Base-by-base conservation (phyloP, 1,140 invertebrate genomes). In the Macrotrachela quadricornifera region DNA sequence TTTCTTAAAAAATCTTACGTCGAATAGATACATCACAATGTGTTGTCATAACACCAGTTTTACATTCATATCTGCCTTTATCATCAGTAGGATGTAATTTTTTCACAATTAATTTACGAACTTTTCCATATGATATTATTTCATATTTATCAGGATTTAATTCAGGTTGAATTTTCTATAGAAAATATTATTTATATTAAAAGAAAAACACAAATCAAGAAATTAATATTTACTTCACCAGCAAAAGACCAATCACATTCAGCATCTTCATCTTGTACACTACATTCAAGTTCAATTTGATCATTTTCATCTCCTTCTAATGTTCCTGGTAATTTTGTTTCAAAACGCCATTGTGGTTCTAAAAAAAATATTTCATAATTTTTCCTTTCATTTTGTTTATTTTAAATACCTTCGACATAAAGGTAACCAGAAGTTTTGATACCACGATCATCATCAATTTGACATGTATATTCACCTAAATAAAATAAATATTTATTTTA, bases 181-280 rank as follows among this genome's bases (percentile, higher is more conserved):
- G 8, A 30, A 30, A 30, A 30, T 30, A 8, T 4, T 4, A 30
- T 8, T 4, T 8, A 8, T 30, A 30, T 41, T 6, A 16, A 17
- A 43, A 38, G 18, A 30, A 30, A 30, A 8, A 30, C 2, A 30
- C 8, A 2, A 30, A 4, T 30, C 21, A 30, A 4, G 2, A 30
- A 30, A 30, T 30, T 14, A 53, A 45, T 14, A 14, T 45, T 39
- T 46, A 53, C 51, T 17, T 53, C 42, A 18, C 49, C 54, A 4
- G 50, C 43, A 50, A 45, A 50, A 13, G 40, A 55, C 54, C 54
- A 55, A 16, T 55, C 54, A 41, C 48, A 50, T 17, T 55, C 54
- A 41, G 54, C 54, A 47, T 55, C 43, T 10, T 38, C 16, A 36
- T 55, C 54, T 37, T 55, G 48, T 16, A 55, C 41, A 45, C 50